Base-by-base conservation (phyloP, 2,113 vertebrate species). In the Monopterus albus region DNA sequence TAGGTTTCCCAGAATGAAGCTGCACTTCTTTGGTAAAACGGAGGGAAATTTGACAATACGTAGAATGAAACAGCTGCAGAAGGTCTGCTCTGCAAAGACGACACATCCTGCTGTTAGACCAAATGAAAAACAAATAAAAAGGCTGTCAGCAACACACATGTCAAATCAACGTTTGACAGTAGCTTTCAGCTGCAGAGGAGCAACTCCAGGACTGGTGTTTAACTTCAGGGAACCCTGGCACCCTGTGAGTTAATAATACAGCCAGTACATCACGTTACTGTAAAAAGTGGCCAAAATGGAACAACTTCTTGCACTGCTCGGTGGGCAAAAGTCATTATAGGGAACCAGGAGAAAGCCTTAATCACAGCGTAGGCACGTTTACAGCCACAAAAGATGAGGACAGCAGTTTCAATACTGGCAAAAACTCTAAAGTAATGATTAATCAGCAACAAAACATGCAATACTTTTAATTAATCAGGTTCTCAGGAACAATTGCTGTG, bases 241-340 rank as follows among this genome's bases (percentile, higher is more conserved):
- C 33, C 25, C 4, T 52, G 28, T 4, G 47, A 11, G 31, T 68
- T 35, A 43, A 56, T 51, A 64, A 29, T 9, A 40, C 7, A 14
- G 15, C 4, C 36, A 18, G 12, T 12, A 43, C 10, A 40, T 50
- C 15, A 23, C 21, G 17, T 28, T n/a, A 42, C 40, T n/a, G 47
- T 17, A 28, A 20, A 61, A 58, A 67, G 47, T 21, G 23, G 12
- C 50, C 21, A 66, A 46, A 52, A 50, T 3, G 38, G 10, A 60
- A 82, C 77, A 81, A 81, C 68, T 78, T 81, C 69, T 81, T 82
- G 79, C 52, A 36, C 15, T 51, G 6, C 20, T n/a, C n/a, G n/a
- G 25, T 39, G 58, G 25, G 28, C 9, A 60, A 50, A 17, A 26
- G 21, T 36, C 7, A 47, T 50, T 60, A 55, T 36, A 7, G 55